Conservation (phyloP, 2,113 vertebrate genomes). For the Casuarius casuarius region DNA sequence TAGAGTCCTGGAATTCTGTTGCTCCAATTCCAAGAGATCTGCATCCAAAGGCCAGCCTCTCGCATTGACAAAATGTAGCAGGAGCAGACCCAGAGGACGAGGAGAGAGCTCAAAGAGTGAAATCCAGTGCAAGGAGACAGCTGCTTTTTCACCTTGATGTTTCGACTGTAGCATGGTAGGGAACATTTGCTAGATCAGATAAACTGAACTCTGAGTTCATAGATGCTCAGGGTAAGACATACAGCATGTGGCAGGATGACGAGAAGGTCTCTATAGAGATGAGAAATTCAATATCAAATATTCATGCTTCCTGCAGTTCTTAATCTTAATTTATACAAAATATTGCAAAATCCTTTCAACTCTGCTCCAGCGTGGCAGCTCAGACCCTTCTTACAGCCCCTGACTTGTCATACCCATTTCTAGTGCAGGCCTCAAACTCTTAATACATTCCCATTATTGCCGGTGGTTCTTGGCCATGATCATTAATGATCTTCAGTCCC, state of each 20-base stretch:
- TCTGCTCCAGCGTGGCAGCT: accelerated
- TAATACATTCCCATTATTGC: too few species aligned
- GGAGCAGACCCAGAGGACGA: neutral
- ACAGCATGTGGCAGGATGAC: neutral
- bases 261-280: neutral
- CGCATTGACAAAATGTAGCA: neutral
- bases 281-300: neutral
- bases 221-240: neutral
- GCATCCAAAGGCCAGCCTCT: neutral
- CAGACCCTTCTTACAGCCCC: neutral
- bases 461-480: neutral
- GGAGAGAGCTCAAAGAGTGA: neutral
- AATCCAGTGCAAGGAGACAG: neutral
- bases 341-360: neutral
- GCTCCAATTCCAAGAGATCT: accelerated
- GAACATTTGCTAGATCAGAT: neutral
- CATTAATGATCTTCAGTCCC: neutral
- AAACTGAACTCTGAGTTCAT: neutral
- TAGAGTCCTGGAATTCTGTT: neutral
- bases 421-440: neutral
- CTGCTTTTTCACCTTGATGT: neutral
- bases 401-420: neutral
- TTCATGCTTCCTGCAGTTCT: neutral
- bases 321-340: neutral
- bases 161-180: neutral